phyloP scores from a whole-genome alignment of 2,797 vertebrate species.

The Argentina silus region DNA sequence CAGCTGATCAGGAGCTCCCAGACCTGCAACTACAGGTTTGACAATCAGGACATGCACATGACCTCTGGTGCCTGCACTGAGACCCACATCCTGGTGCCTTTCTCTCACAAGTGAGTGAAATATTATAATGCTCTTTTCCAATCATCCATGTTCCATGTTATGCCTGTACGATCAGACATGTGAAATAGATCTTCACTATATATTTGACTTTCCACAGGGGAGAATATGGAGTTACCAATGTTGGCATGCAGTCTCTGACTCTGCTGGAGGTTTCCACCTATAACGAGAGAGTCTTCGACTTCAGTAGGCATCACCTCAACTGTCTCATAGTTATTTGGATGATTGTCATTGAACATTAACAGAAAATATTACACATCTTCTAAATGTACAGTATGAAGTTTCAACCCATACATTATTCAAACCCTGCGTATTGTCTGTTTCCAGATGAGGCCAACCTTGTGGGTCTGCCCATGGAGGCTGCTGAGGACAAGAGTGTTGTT shows the following conservation, averaged over 20 bases:
- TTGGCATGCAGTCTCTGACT: slow-evolving; percentile 86
- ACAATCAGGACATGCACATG: slow-evolving; percentile 85
- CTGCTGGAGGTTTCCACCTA: slow-evolving; percentile 80
- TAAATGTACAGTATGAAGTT: too few species aligned
- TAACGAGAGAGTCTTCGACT: slow-evolving; percentile 86
- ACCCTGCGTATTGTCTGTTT: slow-evolving; percentile 18
- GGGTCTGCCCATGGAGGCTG: slow-evolving; percentile 82
- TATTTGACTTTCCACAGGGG: slow-evolving; percentile 68
- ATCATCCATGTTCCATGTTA: neutral
- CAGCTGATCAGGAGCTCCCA: slow-evolving; percentile 88
- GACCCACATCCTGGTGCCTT: slow-evolving; percentile 89
- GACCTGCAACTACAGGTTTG: slow-evolving; percentile 89
- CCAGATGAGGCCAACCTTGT: slow-evolving; percentile 74
- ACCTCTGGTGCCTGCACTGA: slow-evolving; percentile 86
- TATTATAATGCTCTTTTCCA: neutral
- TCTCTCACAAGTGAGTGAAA: slow-evolving; percentile 81
- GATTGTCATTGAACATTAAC: too few species aligned
- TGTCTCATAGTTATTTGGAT: too few species aligned
- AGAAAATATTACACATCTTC: too few species aligned
- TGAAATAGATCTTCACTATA: neutral
- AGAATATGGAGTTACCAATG: slow-evolving; percentile 80
- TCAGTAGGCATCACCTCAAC: slow-evolving; percentile 70
- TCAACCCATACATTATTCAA: neutral
- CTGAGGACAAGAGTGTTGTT: slow-evolving; percentile 70
- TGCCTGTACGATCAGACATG: neutral